Percentiles rank a stretch among this genome's conserved stretches.
Conservation (phyloP, 2,113 vertebrate genomes). For the Stigmatopora nigra region DNA sequence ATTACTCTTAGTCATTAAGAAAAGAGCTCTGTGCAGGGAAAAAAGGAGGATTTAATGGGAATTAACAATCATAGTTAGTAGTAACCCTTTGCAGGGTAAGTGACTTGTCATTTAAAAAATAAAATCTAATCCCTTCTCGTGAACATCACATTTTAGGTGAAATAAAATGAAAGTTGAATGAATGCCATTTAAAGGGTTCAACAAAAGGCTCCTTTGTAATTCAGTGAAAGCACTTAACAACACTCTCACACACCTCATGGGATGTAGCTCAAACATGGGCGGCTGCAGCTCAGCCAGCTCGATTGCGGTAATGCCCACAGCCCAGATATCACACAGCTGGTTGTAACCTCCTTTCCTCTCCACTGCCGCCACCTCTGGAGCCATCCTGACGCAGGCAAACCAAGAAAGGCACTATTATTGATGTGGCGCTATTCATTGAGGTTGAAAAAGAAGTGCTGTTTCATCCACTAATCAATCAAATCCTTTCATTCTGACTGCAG, state of each 20-base stretch:
- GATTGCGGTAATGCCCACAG: constrained; percentile 95
- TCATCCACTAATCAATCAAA: background rate
- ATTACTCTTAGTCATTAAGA: constrained; percentile 99
- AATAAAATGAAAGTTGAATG: too few relatives aligned
- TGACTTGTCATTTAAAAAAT: too few relatives aligned
- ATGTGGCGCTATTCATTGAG: background rate
- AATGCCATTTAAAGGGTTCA: too few relatives aligned
- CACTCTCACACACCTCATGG: constrained; percentile 80
- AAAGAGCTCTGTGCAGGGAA: constrained; percentile 80
- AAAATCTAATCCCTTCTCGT: too few relatives aligned
- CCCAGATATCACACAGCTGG: constrained; percentile 97
- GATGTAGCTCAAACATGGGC: constrained; percentile 96
- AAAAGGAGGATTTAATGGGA: background rate
- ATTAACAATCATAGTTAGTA: background rate
- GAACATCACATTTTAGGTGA: too few relatives aligned
- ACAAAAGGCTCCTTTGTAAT: too few relatives aligned
- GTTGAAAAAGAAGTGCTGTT: background rate
- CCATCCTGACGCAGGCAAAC: constrained; percentile 78
- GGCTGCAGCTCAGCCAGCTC: constrained; percentile 96
- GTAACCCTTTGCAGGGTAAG: background rate
- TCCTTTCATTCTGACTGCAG: background rate
- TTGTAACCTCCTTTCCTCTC: constrained; percentile 98
- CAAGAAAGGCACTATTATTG: too few relatives aligned
- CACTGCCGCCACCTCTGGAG: constrained; percentile 96
- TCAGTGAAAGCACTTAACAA: background rate